A percentile compares a stretch with the other conserved stretches of the same genome.
phyloP scores from a whole-genome alignment of 2,113 vertebrate genomes.

The Upupa epops region DNA sequence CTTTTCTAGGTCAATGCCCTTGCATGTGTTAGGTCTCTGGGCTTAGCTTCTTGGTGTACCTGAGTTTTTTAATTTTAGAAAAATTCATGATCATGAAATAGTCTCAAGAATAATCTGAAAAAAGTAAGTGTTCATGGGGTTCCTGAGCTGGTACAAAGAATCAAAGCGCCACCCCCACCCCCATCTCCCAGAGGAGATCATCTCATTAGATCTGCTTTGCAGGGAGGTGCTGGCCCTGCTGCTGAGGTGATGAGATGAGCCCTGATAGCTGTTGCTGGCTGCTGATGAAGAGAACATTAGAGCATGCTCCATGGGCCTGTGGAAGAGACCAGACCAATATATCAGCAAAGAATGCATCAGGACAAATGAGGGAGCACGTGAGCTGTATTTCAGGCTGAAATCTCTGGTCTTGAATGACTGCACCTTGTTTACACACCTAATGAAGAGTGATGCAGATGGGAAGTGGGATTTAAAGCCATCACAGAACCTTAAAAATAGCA shows the following conservation, averaged over 20 bases:
- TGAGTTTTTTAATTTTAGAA: neutral
- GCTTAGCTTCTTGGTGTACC: neutral
- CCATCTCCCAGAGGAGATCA: neutral
- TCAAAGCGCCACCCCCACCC: neutral
- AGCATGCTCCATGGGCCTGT: neutral
- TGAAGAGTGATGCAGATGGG: neutral
- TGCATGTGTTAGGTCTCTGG: neutral
- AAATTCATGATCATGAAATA: neutral
- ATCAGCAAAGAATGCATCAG: neutral
- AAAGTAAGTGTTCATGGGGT: neutral
- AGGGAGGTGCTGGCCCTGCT: neutral
- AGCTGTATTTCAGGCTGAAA: constrained; percentile 4
- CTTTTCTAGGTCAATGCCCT: neutral
- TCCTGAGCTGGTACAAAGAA: neutral
- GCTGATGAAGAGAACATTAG: neutral
- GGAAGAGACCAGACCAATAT: neutral
- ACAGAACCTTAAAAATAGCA: constrained; percentile 32
- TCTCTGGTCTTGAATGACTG: neutral
- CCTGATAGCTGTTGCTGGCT: neutral
- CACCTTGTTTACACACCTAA: constrained; percentile 10
- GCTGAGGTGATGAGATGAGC: neutral
- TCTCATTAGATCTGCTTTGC: neutral
- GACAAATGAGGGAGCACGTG: constrained; percentile 20
- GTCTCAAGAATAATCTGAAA: neutral
- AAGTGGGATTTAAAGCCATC: neutral